Percentiles rank a stretch among this genome's conserved stretches.
phyloP scores from a whole-genome alignment of 2,113 vertebrate genomes.

The Crypturellus undulatus region DNA sequence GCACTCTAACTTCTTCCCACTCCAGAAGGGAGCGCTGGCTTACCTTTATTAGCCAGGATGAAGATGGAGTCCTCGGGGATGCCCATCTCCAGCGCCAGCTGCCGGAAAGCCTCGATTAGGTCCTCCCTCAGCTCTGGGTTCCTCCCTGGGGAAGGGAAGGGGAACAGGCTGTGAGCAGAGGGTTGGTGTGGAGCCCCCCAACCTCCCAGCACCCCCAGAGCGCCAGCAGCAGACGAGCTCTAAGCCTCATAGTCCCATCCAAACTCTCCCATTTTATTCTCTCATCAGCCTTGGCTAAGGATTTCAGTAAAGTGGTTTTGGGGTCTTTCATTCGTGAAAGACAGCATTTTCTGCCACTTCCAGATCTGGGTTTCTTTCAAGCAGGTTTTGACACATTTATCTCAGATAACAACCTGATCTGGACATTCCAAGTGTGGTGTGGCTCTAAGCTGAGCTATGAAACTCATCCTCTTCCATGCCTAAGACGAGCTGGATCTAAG shows the following conservation, averaged over 20 bases:
- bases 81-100: slow-evolving; percentile 80
- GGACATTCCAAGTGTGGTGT: background rate
- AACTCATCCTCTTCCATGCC: background rate
- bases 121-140: slow-evolving; percentile 75
- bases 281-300: background rate
- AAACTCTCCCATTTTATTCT: background rate
- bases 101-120: slow-evolving; percentile 83
- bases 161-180: background rate
- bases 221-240: background rate
- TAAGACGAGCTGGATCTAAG: background rate
- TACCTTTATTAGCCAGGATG: slow-evolving; percentile 84
- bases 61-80: slow-evolving; percentile 78
- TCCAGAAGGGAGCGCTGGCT: background rate
- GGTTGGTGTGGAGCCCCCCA: background rate
- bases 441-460: background rate
- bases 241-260: background rate
- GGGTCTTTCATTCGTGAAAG: background rate
- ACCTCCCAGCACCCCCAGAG: fast-evolving
- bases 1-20: background rate
- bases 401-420: background rate
- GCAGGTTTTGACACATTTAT: background rate
- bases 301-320: background rate
- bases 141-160: slow-evolving; percentile 78
- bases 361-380: background rate
- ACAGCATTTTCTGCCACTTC: background rate